These are phyloP conservation scores for Sebastes steindachneri DNA, from an alignment of 2,797 vertebrate species.

Conservation along the genomic window DNA sequence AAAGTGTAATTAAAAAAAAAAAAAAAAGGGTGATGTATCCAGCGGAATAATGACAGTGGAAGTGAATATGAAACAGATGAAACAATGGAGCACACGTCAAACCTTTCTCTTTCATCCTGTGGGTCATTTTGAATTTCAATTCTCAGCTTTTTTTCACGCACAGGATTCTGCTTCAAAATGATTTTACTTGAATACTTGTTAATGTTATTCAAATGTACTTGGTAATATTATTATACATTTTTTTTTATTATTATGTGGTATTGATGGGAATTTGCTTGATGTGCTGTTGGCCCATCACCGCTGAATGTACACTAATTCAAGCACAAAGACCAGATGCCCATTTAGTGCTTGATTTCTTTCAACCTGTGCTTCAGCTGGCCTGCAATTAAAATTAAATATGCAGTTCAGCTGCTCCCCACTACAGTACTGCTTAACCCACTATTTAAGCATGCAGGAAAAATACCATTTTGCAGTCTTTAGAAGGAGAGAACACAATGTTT, in stretches of 20 bases:
- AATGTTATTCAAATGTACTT: not conserved
- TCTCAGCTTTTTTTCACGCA: not conserved
- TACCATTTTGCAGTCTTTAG: not conserved
- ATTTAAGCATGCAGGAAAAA: conserved; percentile 25
- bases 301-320: conserved; percentile 18
- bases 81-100: conserved; percentile 45
- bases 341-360: conserved; percentile 56
- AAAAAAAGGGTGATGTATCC: conserved; percentile 78
- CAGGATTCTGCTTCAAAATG: not conserved
- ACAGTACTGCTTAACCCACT: conserved; percentile 13
- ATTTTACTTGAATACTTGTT: not conserved
- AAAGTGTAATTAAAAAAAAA: conserved; percentile 90
- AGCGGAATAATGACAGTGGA: conserved; percentile 74
- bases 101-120: not conserved
- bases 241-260: not conserved
- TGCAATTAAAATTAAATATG: conserved; percentile 56
- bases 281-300: conserved; percentile 10
- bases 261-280: not conserved
- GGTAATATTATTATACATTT: not conserved
- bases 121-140: conserved; percentile 4
- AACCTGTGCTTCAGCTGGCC: conserved; percentile 51
- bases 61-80: conserved; percentile 38
- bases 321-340: conserved; percentile 56
- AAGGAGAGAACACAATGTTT: conserved; percentile 1
- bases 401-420: conserved; percentile 47